Percentiles rank a stretch among this genome's conserved stretches.
These are phyloP conservation scores for Enteromius anoplus DNA, from an alignment of 2,797 vertebrate genomes.

Conservation along the genomic window DNA sequence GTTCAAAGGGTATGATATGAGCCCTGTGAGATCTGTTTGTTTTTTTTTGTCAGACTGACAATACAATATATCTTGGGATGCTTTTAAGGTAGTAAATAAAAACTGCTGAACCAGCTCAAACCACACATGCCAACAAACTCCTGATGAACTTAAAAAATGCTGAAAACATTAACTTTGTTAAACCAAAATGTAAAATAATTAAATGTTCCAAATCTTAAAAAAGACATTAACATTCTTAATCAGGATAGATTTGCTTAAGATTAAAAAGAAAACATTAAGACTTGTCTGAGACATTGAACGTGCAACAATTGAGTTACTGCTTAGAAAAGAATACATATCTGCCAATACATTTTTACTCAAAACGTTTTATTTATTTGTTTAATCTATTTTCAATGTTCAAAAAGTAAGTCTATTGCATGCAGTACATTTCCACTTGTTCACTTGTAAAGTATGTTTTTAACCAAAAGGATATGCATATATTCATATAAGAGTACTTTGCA, in stretches of 20 bases:
- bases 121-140: neutral
- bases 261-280: neutral
- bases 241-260: neutral
- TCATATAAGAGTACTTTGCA: neutral
- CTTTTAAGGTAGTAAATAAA: neutral
- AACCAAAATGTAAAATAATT: neutral
- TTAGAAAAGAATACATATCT: neutral
- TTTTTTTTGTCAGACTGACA: neutral
- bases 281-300: neutral
- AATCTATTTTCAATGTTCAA: neutral
- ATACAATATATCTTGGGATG: neutral
- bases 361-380: neutral
- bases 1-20: conserved; percentile 1
- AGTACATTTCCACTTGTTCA: neutral
- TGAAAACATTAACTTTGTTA: neutral
- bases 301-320: neutral
- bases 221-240: neutral
- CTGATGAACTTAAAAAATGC: neutral
- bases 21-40: neutral
- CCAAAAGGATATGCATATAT: neutral
- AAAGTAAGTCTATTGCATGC: neutral
- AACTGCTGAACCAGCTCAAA: neutral
- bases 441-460: neutral
- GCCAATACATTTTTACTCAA: neutral
- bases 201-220: neutral